Evolutionary conservation across 2,888 invertebrate genomes (phyloP).

Genomic region (Xestia ashworthii): DNA sequence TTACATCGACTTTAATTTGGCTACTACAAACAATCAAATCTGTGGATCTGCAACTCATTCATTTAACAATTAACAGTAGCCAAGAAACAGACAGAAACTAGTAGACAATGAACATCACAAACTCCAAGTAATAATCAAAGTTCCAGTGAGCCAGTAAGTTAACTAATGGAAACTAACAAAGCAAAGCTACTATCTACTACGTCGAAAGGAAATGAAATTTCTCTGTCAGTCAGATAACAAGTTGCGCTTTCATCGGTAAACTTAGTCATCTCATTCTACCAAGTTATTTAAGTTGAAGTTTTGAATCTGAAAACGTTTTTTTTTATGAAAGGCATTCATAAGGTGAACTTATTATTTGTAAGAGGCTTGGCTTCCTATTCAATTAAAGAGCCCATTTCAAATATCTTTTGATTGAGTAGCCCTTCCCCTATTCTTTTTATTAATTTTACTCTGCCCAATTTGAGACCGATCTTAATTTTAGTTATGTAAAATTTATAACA

Average conservation of each 20-base stretch:
- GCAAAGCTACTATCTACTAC: constrained; percentile 14
- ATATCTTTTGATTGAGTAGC: no score
- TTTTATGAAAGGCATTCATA: background rate
- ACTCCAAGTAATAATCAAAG: constrained; percentile 26
- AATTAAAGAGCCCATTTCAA: no score
- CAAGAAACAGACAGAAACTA: background rate
- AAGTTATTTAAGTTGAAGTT: constrained; percentile 10
- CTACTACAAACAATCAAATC: constrained; percentile 34
- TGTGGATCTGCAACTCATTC: constrained; percentile 26
- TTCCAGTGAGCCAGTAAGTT: constrained; percentile 22
- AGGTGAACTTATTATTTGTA: no score
- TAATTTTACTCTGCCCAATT: no score
- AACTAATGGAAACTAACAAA: constrained; percentile 5
- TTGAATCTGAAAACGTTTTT: background rate
- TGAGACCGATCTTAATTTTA: no score
- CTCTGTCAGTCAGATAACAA: background rate
- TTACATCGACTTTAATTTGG: background rate
- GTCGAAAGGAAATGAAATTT: constrained; percentile 29
- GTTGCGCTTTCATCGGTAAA: constrained; percentile 19
- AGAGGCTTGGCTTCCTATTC: no score
- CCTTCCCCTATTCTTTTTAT: no score
- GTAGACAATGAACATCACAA: constrained; percentile 14
- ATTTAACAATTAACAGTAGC: background rate
- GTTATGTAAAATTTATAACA: no score
- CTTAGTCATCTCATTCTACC: constrained; percentile 20